phyloP scores from a whole-genome alignment of 2,797 vertebrate species.

The Pitangus sulphuratus region DNA sequence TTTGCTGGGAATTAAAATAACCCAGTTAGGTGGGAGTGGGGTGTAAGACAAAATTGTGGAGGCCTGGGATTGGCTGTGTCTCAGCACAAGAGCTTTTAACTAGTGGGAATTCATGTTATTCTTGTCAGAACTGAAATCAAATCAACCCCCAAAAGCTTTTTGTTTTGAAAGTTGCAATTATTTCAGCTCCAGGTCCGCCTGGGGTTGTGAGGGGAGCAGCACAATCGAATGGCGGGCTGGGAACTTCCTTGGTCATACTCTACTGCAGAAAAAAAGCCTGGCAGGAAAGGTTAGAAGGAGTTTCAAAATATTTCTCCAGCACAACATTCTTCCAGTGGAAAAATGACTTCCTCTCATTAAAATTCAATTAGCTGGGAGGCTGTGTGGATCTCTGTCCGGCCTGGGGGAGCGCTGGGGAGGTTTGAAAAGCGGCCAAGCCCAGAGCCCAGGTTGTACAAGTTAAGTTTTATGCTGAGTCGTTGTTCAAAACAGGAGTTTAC shows the following conservation, averaged over 20 bases:
- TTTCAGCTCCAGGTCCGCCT: background rate
- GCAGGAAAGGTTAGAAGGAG: background rate
- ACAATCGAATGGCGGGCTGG: rapidly evolving
- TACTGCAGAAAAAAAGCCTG: background rate
- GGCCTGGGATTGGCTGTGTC: background rate
- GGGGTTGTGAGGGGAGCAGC: background rate
- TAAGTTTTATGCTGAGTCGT: background rate
- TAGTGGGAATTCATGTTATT: background rate
- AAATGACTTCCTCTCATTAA: constrained; percentile 72
- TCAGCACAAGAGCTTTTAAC: background rate
- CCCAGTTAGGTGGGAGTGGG: background rate
- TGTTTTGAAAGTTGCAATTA: background rate
- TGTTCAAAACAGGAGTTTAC: background rate
- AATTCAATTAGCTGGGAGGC: constrained; percentile 59
- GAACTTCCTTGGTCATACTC: background rate
- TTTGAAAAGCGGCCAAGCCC: constrained; percentile 67
- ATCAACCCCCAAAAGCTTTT: rapidly evolving
- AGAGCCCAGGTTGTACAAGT: background rate
- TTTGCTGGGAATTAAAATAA: background rate
- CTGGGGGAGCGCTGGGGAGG: constrained; percentile 12
- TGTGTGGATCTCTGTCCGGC: constrained; percentile 17
- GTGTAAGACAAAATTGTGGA: rapidly evolving
- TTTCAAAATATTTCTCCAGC: background rate
- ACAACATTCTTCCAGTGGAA: constrained; percentile 19
- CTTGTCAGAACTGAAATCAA: background rate